A percentile compares a stretch with the other conserved stretches of the same genome.
Conservation (phyloP, 2,888 invertebrate genomes). For the Brenthis ino region DNA sequence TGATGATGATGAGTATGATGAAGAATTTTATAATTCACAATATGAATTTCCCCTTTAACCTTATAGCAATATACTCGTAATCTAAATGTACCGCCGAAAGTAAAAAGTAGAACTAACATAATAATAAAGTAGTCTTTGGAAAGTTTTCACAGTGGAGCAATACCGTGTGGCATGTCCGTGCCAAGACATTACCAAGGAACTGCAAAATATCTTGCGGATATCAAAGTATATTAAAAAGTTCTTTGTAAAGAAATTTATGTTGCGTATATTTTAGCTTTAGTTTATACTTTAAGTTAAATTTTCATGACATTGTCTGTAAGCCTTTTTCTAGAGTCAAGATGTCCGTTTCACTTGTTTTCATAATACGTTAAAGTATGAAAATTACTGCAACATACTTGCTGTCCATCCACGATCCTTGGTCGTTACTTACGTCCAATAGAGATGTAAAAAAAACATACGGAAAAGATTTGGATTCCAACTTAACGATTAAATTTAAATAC, state of each 20-base stretch:
- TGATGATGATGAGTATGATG: too few species aligned
- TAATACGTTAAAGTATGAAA: too few species aligned
- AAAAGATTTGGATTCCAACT: too few species aligned
- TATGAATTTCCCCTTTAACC: neutral
- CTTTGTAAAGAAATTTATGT: neutral
- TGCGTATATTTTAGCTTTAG: conserved; percentile 8
- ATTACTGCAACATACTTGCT: too few species aligned
- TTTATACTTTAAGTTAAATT: neutral
- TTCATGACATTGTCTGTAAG: too few species aligned
- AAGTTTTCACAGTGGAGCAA: conserved; percentile 30
- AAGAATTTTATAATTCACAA: too few species aligned
- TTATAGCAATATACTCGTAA: neutral
- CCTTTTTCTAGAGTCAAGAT: too few species aligned
- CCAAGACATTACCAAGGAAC: conserved; percentile 29
- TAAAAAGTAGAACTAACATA: conserved; percentile 29
- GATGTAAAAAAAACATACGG: too few species aligned
- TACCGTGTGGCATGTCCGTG: conserved; percentile 29
- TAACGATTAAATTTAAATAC: too few species aligned
- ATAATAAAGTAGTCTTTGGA: conserved; percentile 27
- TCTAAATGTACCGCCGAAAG: conserved; percentile 13
- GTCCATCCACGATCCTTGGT: too few species aligned
- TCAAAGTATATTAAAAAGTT: conserved; percentile 26
- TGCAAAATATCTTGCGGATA: conserved; percentile 24
- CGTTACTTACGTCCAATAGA: too few species aligned
- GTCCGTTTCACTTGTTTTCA: too few species aligned